Conservation (phyloP, 2,888 invertebrate species). For the Ametastegia equiseti region DNA sequence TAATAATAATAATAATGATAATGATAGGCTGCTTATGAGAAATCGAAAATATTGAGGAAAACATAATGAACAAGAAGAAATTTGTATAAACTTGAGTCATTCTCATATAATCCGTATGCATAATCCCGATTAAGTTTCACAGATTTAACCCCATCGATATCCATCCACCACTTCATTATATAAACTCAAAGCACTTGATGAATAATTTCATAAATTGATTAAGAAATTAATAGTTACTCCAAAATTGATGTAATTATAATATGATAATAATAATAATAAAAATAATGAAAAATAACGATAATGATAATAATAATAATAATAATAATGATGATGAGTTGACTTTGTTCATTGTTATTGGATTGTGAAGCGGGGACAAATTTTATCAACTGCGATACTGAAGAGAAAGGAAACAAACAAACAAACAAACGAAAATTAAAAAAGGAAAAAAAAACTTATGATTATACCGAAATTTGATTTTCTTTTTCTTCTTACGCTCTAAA, state of each 20-base stretch:
- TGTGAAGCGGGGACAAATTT: slow-evolving; percentile 49
- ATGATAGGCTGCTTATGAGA: neutral
- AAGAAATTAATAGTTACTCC: slow-evolving; percentile 48
- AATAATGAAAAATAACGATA: slow-evolving; percentile 28
- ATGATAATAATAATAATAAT: slow-evolving; percentile 52
- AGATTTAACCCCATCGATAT: slow-evolving; percentile 65
- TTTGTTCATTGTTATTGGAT: slow-evolving; percentile 60
- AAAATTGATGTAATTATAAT: slow-evolving; percentile 53
- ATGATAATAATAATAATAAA: no score
- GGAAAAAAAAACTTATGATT: neutral
- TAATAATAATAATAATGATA: slow-evolving; percentile 45
- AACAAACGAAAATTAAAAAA: neutral
- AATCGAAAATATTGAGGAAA: neutral
- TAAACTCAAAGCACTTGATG: neutral
- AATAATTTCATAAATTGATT: slow-evolving; percentile 38
- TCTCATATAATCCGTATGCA: slow-evolving; percentile 64
- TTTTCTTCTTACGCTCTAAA: neutral
- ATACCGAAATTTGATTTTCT: neutral
- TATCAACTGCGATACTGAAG: slow-evolving; percentile 20
- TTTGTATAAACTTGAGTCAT: slow-evolving; percentile 4
- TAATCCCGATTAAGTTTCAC: slow-evolving; percentile 73
- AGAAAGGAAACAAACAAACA: neutral
- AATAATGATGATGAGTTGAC: no score
- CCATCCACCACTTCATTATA: slow-evolving; percentile 36
- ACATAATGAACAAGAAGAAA: neutral